phyloP scores from a whole-genome alignment of 2,797 vertebrate species.

The Lepidocolaptes lacrymiger region DNA sequence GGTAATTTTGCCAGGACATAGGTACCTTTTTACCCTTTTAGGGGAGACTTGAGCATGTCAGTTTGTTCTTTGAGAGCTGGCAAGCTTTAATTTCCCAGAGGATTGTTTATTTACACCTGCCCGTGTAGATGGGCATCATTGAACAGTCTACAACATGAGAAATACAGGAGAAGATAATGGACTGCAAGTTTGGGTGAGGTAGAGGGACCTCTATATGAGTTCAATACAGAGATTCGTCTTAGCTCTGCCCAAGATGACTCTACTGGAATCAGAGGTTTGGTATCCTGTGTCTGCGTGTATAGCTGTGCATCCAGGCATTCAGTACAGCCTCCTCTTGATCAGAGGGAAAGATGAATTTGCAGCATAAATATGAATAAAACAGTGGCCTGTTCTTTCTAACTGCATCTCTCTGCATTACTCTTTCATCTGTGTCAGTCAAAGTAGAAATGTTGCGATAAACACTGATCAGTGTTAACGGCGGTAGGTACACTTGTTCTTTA shows the following conservation, averaged over 20 bases:
- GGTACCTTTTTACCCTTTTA: not conserved
- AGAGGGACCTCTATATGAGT: not conserved
- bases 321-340: not conserved
- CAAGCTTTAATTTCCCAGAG: not conserved
- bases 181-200: not conserved
- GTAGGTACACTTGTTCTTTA: not conserved
- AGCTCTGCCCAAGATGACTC: not conserved
- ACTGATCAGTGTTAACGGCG: not conserved
- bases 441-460: not conserved
- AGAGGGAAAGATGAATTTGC: not conserved
- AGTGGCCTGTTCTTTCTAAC: not conserved
- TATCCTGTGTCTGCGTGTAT: accelerated
- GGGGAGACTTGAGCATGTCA: not conserved
- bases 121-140: not conserved
- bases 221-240: not conserved
- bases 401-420: not conserved
- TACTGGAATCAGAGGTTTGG: not conserved
- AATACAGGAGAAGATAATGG: not conserved
- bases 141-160: not conserved
- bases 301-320: not conserved
- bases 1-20: not conserved
- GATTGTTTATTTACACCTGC: not conserved
- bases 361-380: not conserved
- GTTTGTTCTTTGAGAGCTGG: not conserved
- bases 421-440: not conserved